Conservation (phyloP, 2,888 invertebrate genomes). For the Drosophila seclusa region DNA sequence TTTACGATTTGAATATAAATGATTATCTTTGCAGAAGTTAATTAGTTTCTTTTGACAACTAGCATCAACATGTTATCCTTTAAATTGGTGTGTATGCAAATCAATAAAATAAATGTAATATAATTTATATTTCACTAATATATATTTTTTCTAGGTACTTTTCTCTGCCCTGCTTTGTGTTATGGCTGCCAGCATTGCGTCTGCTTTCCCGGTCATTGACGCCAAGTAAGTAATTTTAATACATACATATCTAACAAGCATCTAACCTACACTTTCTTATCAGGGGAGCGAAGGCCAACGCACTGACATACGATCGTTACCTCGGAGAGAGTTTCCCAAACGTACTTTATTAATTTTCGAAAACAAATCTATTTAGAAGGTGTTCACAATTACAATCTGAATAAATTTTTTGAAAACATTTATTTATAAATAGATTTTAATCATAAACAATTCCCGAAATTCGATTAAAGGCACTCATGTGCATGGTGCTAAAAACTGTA, state of each 20-base stretch:
- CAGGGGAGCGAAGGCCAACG: conserved; percentile 53
- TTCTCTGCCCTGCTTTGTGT: conserved; percentile 65
- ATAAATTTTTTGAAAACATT: no score
- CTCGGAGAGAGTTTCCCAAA: no score
- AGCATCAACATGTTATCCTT: conserved; percentile 75
- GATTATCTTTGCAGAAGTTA: no score
- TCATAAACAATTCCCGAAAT: no score
- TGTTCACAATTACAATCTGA: no score
- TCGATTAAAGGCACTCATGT: no score
- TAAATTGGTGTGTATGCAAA: conserved; percentile 75
- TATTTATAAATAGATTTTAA: no score
- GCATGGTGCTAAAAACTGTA: conserved; percentile 21
- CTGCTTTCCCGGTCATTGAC: conserved; percentile 5
- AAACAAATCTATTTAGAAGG: not conserved
- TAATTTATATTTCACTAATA: conserved; percentile 8
- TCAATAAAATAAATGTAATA: conserved; percentile 8
- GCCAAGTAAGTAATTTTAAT: conserved; percentile 62
- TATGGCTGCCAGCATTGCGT: conserved; percentile 67
- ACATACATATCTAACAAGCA: not conserved
- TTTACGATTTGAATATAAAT: no score
- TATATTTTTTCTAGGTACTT: conserved; percentile 57
- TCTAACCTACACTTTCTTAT: not conserved
- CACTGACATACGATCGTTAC: no score
- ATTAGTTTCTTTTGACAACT: no score
- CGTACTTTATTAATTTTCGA: no score